phyloP scores from a whole-genome alignment of 2,888 invertebrate species.

The Artemia sinica region DNA sequence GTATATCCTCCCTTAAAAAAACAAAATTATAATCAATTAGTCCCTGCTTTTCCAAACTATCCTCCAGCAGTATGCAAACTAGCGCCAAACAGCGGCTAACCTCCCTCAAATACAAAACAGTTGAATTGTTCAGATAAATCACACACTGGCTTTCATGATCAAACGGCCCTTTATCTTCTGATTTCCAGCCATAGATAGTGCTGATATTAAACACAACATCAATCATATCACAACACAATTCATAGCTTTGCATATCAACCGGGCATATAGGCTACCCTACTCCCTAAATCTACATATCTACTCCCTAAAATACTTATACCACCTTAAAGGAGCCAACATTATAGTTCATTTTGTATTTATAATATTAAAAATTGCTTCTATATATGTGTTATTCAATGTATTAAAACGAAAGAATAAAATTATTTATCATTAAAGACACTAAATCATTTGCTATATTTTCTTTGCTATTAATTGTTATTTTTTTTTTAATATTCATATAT shows the following conservation, averaged over 20 bases:
- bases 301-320: too few relatives aligned
- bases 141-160: slow-evolving; percentile 85
- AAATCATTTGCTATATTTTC: too few relatives aligned
- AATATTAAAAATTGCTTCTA: too few relatives aligned
- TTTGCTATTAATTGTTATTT: too few relatives aligned
- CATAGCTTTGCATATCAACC: slow-evolving; percentile 99
- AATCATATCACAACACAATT: slow-evolving; percentile 99
- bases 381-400: too few relatives aligned
- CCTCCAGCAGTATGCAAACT: slow-evolving; percentile 89
- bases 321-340: too few relatives aligned
- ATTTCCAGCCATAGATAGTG: slow-evolving; percentile 73
- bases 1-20: slow-evolving; percentile 88
- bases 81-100: slow-evolving; percentile 84
- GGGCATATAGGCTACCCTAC: slow-evolving; percentile 35
- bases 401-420: too few relatives aligned
- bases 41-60: slow-evolving; percentile 93
- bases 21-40: slow-evolving; percentile 97
- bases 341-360: too few relatives aligned
- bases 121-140: slow-evolving; percentile 70
- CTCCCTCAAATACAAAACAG: slow-evolving; percentile 47
- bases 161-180: slow-evolving; percentile 64
- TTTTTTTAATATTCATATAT: too few relatives aligned
- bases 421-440: too few relatives aligned
- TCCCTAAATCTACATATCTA: too few relatives aligned
- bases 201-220: slow-evolving; percentile 98